Conservation (phyloP, 2,888 invertebrate genomes). For the Melipona bicolor region DNA sequence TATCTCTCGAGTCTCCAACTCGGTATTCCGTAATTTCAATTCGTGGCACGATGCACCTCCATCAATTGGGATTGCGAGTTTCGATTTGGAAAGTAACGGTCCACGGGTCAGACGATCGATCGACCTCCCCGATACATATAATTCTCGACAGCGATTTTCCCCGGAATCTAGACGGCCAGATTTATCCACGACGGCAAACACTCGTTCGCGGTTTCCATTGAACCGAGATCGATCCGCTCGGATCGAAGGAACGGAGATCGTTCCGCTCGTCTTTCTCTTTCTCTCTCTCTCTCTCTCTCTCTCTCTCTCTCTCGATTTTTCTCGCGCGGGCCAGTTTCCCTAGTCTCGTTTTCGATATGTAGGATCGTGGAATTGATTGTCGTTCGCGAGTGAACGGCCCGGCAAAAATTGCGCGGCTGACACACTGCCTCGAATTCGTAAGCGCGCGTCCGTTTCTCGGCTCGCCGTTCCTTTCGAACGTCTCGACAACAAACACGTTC, state of each 20-base stretch:
- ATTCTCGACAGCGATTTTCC: conserved; percentile 25
- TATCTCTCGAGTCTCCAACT: background rate
- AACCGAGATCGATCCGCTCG: conserved; percentile 6
- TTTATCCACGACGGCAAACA: background rate
- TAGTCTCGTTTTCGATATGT: conserved; percentile 29
- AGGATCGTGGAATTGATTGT: conserved; percentile 40
- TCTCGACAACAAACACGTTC: background rate
- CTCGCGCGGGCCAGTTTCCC: background rate
- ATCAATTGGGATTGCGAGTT: conserved; percentile 33
- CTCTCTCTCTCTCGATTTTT: conserved; percentile 1
- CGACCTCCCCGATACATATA: conserved; percentile 34
- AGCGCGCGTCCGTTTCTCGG: conserved; percentile 3
- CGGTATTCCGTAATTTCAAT: background rate
- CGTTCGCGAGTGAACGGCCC: conserved; percentile 39
- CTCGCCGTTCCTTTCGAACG: background rate
- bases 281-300: no score
- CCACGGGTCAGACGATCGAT: conserved; percentile 22
- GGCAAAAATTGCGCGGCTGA: conserved; percentile 56
- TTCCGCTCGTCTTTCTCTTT: background rate
- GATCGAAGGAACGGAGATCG: background rate
- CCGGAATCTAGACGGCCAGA: background rate
- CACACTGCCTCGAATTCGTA: conserved; percentile 58
- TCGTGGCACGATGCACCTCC: conserved; percentile 1
- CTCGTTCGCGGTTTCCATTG: background rate
- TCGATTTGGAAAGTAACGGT: conserved; percentile 57